These are phyloP conservation scores for Nemoura dubitans DNA, from an alignment of 2,888 invertebrate genomes.

Conservation along the genomic window DNA sequence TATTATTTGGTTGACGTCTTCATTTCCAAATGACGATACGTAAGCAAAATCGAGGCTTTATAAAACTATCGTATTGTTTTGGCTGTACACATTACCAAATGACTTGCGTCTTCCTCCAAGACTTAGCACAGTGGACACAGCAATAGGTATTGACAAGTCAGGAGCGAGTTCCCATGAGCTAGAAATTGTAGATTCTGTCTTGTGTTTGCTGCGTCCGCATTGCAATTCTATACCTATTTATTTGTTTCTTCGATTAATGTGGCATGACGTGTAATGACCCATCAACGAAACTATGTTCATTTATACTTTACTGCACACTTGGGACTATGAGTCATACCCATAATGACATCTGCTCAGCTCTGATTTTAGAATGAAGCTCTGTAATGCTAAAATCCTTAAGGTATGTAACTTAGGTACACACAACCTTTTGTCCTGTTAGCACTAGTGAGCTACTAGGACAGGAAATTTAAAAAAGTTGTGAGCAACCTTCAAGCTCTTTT, in stretches of 20 bases:
- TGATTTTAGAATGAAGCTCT: neutral
- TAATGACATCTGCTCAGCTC: neutral
- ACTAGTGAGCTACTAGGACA: neutral
- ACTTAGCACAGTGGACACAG: neutral
- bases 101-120: no score
- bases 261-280: neutral
- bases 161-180: neutral
- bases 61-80: no score
- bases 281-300: neutral
- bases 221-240: neutral
- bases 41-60: neutral
- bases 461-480: neutral
- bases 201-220: neutral
- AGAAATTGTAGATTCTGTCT: neutral
- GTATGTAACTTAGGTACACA: constrained; percentile 10
- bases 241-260: neutral
- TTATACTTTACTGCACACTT: no score
- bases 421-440: neutral
- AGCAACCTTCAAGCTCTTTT: neutral
- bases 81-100: no score
- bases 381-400: neutral
- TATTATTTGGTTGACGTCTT: neutral
- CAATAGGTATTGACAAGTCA: neutral
- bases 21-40: neutral
- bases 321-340: neutral